Base-by-base conservation (phyloP, 2,797 vertebrate genomes). In the Phrynocephalus vlangalii region DNA sequence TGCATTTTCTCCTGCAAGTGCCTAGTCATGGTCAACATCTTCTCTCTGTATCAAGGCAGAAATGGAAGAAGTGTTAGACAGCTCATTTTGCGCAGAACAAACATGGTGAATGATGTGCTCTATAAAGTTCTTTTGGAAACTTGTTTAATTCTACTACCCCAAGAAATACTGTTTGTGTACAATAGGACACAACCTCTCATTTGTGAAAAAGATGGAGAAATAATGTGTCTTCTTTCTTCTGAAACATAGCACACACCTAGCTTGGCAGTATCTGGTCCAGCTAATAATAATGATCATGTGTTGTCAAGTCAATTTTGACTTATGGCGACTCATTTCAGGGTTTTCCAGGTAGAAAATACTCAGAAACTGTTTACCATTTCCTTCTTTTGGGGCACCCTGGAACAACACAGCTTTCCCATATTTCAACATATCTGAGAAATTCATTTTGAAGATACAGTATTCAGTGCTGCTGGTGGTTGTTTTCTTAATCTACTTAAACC, bases 401-500 rank as follows among this genome's bases (percentile, higher is more conserved):
- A 13, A 56, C 52, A 56, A 13, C 13, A 56, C 13, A 56, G 6
- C 52, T 56, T 56, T 9, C 52, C 52, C 52, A 56, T 10, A 13
- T 52, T 82, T 76, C 72, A 68, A 20, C 16, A 90, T 88, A 89
- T 88, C 86, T 86, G 38, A 70, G 68, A 79, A 38, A 24, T 38
- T 33, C 52, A 77, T 66, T 82, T 79, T 79, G 66, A 88, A 83
- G 44, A 56, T 80, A 82, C 82, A 87, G 66, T 68, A 82, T 71
- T 0, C 0, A 82, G 33, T 60, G 78, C 50, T 26, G 85, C 20
- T 85, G 38, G 38, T 44, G 11, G 11, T 52, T 52, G 79, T 70
- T 52, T 0, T 75, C 86, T 10, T 20, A 79, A 60, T 84, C 86
- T 92, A 86, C 81, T 75, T 88, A 75, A 91, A 83, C 72, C 89